Evolutionary conservation across 2,113 vertebrate genomes (phyloP).

Genomic region (Dunckerocampus dactyliophorus): DNA sequence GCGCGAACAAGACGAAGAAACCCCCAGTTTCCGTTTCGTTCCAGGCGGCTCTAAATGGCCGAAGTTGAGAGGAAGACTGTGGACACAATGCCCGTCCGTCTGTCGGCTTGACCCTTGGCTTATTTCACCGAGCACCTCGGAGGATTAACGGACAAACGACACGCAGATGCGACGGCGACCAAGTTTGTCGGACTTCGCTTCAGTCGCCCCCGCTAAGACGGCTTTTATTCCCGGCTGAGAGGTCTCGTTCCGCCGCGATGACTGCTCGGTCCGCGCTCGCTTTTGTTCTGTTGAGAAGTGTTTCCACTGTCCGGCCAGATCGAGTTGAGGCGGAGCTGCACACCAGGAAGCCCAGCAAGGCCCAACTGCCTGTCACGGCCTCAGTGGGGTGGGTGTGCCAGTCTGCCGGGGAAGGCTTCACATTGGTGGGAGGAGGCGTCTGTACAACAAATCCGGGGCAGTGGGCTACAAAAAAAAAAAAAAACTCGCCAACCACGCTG

Average conservation of each 20-base stretch:
- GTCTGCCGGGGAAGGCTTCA: conserved; percentile 47
- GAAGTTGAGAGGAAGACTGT: conserved; percentile 43
- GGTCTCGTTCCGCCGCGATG: conserved; percentile 11
- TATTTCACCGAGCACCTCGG: conserved; percentile 52
- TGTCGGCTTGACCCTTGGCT: conserved; percentile 61
- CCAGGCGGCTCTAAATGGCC: conserved; percentile 25
- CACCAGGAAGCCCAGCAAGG: conserved; percentile 72
- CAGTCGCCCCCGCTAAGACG: neutral
- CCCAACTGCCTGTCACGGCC: conserved; percentile 65
- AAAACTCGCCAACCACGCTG: conserved; percentile 16
- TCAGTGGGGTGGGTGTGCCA: conserved; percentile 64
- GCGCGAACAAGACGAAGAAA: neutral
- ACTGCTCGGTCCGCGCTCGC: conserved; percentile 61
- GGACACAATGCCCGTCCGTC: conserved; percentile 59
- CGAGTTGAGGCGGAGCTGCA: conserved; percentile 72
- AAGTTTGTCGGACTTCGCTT: conserved; percentile 64
- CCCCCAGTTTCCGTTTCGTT: neutral
- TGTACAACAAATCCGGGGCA: conserved; percentile 40
- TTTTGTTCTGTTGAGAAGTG: conserved; percentile 78
- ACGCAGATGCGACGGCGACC: conserved; percentile 51
- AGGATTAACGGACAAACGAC: conserved; percentile 54
- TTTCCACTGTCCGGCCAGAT: conserved; percentile 75
- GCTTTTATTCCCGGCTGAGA: neutral
- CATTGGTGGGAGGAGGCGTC: conserved; percentile 63
- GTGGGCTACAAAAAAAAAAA: conserved; percentile 9